These are phyloP conservation scores for Abscondita cerata DNA, from an alignment of 2,888 invertebrate genomes.

Conservation along the genomic window DNA sequence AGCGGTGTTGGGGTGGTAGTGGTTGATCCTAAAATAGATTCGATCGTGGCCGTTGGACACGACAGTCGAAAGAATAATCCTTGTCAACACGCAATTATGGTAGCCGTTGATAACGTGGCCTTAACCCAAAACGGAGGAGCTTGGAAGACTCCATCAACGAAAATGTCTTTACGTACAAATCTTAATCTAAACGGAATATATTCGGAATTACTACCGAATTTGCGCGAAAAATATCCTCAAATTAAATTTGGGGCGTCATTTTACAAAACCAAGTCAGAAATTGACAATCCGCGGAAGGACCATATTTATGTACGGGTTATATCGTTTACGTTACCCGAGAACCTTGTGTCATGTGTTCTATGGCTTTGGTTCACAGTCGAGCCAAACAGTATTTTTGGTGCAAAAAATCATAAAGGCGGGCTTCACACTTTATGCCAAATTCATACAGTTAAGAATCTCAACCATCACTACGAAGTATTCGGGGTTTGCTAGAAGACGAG, in stretches of 20 bases:
- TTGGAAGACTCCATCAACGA: constrained; percentile 58
- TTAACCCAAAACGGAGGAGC: constrained; percentile 81
- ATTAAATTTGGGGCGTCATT: constrained; percentile 61
- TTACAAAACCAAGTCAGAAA: constrained; percentile 54
- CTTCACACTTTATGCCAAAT: constrained; percentile 75
- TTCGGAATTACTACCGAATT: constrained; percentile 52
- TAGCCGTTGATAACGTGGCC: constrained; percentile 86
- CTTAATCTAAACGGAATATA: constrained; percentile 58
- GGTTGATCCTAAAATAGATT: constrained; percentile 73
- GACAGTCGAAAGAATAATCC: constrained; percentile 69
- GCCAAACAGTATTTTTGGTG: constrained; percentile 82
- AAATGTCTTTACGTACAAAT: neutral
- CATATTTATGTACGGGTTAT: constrained; percentile 89
- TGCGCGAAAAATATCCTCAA: constrained; percentile 53
- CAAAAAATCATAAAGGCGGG: constrained; percentile 68
- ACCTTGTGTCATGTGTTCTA: constrained; percentile 94
- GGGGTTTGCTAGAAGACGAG: constrained; percentile 63
- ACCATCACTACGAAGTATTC: constrained; percentile 93
- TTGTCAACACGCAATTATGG: constrained; percentile 83
- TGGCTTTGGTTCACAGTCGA: constrained; percentile 94
- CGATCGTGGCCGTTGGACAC: constrained; percentile 72
- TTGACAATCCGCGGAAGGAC: constrained; percentile 59
- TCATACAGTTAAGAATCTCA: constrained; percentile 79
- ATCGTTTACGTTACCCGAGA: constrained; percentile 83
- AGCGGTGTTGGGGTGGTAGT: constrained; percentile 65